Evolutionary conservation across 2,888 invertebrate genomes (phyloP).

Genomic region (Graphium colonna): DNA sequence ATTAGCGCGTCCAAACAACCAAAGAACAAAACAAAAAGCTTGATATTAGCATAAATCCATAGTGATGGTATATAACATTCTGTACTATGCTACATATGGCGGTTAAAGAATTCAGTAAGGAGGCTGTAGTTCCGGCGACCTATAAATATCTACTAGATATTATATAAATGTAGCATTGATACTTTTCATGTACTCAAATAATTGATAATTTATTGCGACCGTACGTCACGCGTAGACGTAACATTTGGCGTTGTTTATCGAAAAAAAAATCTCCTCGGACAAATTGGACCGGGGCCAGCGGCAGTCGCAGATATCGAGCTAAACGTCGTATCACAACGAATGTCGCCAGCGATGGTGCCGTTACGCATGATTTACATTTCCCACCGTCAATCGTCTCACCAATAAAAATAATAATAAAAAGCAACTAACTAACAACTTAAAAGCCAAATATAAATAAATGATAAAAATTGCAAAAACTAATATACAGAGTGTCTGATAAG

Average conservation of each 20-base stretch:
- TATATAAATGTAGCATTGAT: background rate
- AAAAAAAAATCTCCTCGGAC: conserved; percentile 53
- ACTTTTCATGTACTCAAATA: background rate
- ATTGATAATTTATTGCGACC: conserved; percentile 10
- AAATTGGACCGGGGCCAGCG: conserved; percentile 60
- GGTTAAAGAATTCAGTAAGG: too few species aligned
- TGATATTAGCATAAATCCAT: too few species aligned
- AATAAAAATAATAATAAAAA: background rate
- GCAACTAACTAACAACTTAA: too few species aligned
- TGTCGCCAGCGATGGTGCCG: conserved; percentile 54
- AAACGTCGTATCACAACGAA: conserved; percentile 55
- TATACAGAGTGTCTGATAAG: too few species aligned
- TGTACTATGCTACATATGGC: too few species aligned
- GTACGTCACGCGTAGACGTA: conserved; percentile 27
- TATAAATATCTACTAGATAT: background rate
- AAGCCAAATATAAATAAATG: too few species aligned
- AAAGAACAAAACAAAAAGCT: too few species aligned
- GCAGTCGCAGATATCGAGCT: conserved; percentile 52
- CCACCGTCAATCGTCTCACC: conserved; percentile 6
- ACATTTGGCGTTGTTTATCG: conserved; percentile 35
- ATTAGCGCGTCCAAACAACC: too few species aligned
- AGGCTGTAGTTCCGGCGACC: too few species aligned
- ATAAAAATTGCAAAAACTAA: too few species aligned
- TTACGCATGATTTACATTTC: conserved; percentile 59
- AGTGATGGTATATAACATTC: too few species aligned